Evolutionary conservation across 2,888 invertebrate species (phyloP).

Genomic region (Vanessa cardui): DNA sequence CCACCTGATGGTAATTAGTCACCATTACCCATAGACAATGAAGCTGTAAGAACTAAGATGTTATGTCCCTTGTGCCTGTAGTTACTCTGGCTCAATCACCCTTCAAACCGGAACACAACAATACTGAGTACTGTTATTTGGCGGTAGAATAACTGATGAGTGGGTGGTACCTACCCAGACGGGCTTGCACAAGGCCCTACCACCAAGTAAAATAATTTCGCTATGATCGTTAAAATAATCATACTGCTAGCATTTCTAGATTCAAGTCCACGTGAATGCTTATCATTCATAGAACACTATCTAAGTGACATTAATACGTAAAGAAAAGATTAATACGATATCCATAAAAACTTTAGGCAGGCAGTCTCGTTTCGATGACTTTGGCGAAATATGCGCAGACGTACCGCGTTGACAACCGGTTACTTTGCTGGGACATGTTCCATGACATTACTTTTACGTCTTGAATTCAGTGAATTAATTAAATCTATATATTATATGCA

Average conservation of each 20-base stretch:
- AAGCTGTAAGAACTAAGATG: too few relatives aligned
- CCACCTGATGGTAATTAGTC: too few relatives aligned
- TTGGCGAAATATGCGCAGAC: slow-evolving; percentile 29
- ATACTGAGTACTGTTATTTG: too few relatives aligned
- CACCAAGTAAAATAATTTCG: too few relatives aligned
- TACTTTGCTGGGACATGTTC: background rate
- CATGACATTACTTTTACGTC: slow-evolving; percentile 15
- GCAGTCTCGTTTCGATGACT: slow-evolving; percentile 13
- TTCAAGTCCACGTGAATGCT: background rate
- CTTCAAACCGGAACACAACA: too few relatives aligned
- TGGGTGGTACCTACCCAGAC: too few relatives aligned
- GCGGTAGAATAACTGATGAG: too few relatives aligned
- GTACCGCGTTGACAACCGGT: slow-evolving; percentile 33
- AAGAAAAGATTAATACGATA: slow-evolving; percentile 15
- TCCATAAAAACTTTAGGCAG: slow-evolving; percentile 6
- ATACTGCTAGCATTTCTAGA: background rate
- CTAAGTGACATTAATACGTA: slow-evolving; percentile 12
- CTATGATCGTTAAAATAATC: background rate
- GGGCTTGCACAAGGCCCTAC: too few relatives aligned
- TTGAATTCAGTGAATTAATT: slow-evolving; percentile 2
- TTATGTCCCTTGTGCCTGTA: too few relatives aligned
- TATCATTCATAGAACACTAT: background rate
- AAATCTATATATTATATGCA: background rate
- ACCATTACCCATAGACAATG: too few relatives aligned
- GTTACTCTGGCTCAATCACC: too few relatives aligned